These are phyloP conservation scores for Lochmaea crataegi DNA, from an alignment of 2,888 invertebrate species.

Conservation along the genomic window DNA sequence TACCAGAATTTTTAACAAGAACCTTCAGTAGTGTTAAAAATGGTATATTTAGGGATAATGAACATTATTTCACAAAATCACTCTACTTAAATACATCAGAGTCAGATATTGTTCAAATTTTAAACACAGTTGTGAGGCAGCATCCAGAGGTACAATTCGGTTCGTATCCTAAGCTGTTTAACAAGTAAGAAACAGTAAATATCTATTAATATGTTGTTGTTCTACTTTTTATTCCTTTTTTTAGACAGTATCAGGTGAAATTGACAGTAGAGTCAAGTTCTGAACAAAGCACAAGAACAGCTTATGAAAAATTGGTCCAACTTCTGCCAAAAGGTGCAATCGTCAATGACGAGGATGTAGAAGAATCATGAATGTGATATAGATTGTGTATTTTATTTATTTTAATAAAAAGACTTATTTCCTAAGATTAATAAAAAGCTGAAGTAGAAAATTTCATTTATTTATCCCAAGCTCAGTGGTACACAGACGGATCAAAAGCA, in stretches of 20 bases:
- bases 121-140: conserved; percentile 63
- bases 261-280: conserved; percentile 67
- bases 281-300: conserved; percentile 59
- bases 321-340: conserved; percentile 56
- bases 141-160: conserved; percentile 68
- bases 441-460: not conserved
- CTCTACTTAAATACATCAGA: conserved; percentile 66
- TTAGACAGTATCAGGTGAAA: conserved; percentile 66
- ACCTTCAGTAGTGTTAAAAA: conserved; percentile 60
- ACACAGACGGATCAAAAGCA: too few relatives aligned
- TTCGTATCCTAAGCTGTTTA: conserved; percentile 67
- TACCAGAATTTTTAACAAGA: conserved; percentile 69
- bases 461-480: not conserved
- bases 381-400: not conserved
- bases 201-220: not conserved
- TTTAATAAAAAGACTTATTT: not conserved
- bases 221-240: conserved; percentile 39
- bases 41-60: conserved; percentile 62
- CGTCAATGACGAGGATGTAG: conserved; percentile 41
- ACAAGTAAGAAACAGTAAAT: conserved; percentile 58
- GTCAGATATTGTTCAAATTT: conserved; percentile 63
- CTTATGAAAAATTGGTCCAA: conserved; percentile 62
- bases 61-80: conserved; percentile 62
- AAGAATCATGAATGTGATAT: conserved; percentile 6
- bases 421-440: not conserved